Conservation (phyloP, 2,797 vertebrate genomes). For the Rhinophrynus dorsalis region DNA sequence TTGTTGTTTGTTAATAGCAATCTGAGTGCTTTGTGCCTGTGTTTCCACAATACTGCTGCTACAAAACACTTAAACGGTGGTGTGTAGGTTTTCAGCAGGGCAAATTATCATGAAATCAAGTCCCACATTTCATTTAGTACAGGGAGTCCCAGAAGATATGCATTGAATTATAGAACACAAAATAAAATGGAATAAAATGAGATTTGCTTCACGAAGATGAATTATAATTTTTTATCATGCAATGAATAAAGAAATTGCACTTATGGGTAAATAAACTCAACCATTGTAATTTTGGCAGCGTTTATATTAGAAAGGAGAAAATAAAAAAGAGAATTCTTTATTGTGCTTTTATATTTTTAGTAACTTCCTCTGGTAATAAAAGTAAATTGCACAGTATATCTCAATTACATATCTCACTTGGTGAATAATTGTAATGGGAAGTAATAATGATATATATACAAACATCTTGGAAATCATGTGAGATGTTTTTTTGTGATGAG, state of each 20-base stretch:
- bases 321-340: background rate
- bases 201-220: constrained; percentile 6
- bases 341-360: constrained; percentile 37
- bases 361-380: constrained; percentile 34
- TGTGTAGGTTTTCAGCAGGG: background rate
- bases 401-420: constrained; percentile 36
- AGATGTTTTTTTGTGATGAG: constrained; percentile 6
- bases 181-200: constrained; percentile 22
- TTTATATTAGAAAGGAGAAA: constrained; percentile 8
- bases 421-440: constrained; percentile 40
- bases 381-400: constrained; percentile 38
- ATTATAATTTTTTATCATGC: constrained; percentile 26
- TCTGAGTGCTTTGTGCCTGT: constrained; percentile 2
- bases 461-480: constrained; percentile 17
- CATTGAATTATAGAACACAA: constrained; percentile 17
- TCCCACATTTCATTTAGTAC: constrained; percentile 11
- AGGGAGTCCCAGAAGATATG: constrained; percentile 14
- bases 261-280: constrained; percentile 4
- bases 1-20: constrained; percentile 16
- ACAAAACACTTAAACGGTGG: background rate
- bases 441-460: constrained; percentile 42
- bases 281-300: background rate
- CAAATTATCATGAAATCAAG: constrained; percentile 33
- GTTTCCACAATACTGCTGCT: background rate
- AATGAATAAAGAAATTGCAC: constrained; percentile 17